These are phyloP conservation scores for Ctenicera cuprea DNA, from an alignment of 2,888 invertebrate genomes.

Conservation along the genomic window DNA sequence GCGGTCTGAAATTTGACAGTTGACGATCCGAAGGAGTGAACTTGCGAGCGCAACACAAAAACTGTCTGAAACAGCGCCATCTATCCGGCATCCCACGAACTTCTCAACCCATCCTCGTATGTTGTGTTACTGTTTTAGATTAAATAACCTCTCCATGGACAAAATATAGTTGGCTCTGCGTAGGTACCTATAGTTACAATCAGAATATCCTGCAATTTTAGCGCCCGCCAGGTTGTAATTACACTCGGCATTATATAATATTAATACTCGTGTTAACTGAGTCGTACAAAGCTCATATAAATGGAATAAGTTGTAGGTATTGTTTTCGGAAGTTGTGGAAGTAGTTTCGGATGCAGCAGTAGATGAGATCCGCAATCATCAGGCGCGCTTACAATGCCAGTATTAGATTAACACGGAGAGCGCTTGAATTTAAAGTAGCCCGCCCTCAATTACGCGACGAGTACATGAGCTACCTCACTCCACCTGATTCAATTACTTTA, in stretches of 20 bases:
- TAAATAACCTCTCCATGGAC: no score
- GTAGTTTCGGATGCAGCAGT: conserved; percentile 60
- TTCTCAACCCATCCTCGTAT: no score
- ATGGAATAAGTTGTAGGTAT: conserved; percentile 63
- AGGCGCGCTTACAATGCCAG: conserved; percentile 61
- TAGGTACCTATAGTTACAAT: neutral
- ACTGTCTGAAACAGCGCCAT: no score
- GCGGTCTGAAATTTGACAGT: no score
- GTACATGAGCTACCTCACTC: conserved; percentile 53
- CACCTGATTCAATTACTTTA: conserved; percentile 60
- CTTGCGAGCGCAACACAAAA: no score
- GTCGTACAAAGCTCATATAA: conserved; percentile 56
- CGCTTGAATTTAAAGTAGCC: conserved; percentile 63
- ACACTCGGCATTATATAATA: conserved; percentile 41
- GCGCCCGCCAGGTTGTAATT: conserved; percentile 28
- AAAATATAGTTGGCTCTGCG: no score
- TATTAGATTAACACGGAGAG: conserved; percentile 63
- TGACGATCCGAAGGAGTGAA: no score
- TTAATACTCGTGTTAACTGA: conserved; percentile 57
- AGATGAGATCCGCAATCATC: conserved; percentile 63
- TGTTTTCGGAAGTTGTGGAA: conserved; percentile 62
- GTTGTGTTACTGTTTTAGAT: no score
- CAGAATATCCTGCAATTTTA: conserved; percentile 9
- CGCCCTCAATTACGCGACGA: conserved; percentile 60
- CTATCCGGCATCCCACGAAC: no score